These are phyloP conservation scores for Himalopsyche japonica DNA, from an alignment of 2,888 invertebrate genomes.

Conservation along the genomic window DNA sequence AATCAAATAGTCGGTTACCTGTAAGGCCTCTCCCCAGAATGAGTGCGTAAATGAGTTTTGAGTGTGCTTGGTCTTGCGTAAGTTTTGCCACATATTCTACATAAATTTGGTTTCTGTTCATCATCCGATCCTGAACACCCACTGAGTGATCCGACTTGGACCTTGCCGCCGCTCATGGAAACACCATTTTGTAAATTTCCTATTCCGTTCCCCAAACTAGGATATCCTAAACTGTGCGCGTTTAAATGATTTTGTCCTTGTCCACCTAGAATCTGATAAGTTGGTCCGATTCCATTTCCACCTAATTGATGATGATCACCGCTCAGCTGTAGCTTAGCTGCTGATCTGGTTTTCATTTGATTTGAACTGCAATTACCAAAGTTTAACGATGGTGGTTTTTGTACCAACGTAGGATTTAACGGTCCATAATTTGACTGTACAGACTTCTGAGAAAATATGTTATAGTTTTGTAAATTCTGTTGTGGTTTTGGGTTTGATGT, in stretches of 20 bases:
- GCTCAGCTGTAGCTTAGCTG: constrained; percentile 50
- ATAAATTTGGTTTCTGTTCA: constrained; percentile 83
- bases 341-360: constrained; percentile 53
- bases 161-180: constrained; percentile 40
- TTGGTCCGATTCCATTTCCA: constrained; percentile 45
- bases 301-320: constrained; percentile 50
- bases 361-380: constrained; percentile 43
- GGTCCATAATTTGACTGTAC: constrained; percentile 49
- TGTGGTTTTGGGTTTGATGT: constrained; percentile 53
- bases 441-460: constrained; percentile 47
- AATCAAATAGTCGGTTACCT: constrained; percentile 46
- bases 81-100: constrained; percentile 94
- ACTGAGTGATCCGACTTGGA: constrained; percentile 57
- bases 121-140: constrained; percentile 64
- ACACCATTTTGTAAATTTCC: constrained; percentile 17
- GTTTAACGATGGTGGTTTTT: constrained; percentile 28
- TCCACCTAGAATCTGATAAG: constrained; percentile 33
- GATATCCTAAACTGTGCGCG: constrained; percentile 53
- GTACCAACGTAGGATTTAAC: constrained; percentile 32
- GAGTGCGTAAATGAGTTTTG: constrained; percentile 95
- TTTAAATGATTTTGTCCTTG: constrained; percentile 51
- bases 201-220: constrained; percentile 19
- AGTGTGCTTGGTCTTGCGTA: constrained; percentile 95
- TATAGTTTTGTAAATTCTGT: constrained; percentile 41
- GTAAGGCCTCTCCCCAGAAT: constrained; percentile 93